Evolutionary conservation across 2,113 vertebrate species (phyloP).

Genomic region (Odontesthes bonariensis): DNA sequence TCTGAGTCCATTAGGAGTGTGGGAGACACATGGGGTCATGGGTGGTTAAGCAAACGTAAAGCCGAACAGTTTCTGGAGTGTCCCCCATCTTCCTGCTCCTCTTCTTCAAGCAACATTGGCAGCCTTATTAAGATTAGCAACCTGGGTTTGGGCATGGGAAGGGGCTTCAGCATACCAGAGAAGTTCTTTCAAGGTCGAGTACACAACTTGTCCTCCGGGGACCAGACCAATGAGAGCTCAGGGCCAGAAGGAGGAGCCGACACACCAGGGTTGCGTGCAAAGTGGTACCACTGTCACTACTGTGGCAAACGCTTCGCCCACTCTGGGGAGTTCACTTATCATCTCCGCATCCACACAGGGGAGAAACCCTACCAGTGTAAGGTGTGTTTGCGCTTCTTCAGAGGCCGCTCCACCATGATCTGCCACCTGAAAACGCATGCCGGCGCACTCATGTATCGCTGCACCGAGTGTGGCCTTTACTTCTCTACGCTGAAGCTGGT

Average conservation of each 20-base stretch:
- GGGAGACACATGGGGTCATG: neutral
- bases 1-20: slow-evolving; percentile 46
- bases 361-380: slow-evolving; percentile 99
- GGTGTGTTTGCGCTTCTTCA: slow-evolving; percentile 96
- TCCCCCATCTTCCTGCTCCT: slow-evolving; percentile 65
- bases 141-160: slow-evolving; percentile 59
- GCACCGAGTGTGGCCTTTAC: slow-evolving; percentile 94
- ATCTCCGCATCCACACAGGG: slow-evolving; percentile 95
- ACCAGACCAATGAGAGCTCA: slow-evolving; percentile 57
- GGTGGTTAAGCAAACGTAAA: slow-evolving; percentile 77
- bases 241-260: slow-evolving; percentile 56
- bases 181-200: slow-evolving; percentile 74
- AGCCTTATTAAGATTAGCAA: slow-evolving; percentile 62
- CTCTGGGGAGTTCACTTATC: slow-evolving; percentile 98
- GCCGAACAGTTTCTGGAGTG: slow-evolving; percentile 71
- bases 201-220: slow-evolving; percentile 62
- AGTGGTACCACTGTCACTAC: slow-evolving; percentile 95
- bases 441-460: slow-evolving; percentile 98
- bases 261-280: slow-evolving; percentile 83
- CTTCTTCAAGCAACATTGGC: slow-evolving; percentile 62
- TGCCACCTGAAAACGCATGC: slow-evolving; percentile 98
- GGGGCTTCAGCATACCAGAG: slow-evolving; percentile 71
- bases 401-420: slow-evolving; percentile 98
- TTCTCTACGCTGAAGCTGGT: slow-evolving; percentile 98
- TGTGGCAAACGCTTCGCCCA: slow-evolving; percentile 96